Evolutionary conservation across 2,888 invertebrate species (phyloP).

Genomic region (Phortica okadai): DNA sequence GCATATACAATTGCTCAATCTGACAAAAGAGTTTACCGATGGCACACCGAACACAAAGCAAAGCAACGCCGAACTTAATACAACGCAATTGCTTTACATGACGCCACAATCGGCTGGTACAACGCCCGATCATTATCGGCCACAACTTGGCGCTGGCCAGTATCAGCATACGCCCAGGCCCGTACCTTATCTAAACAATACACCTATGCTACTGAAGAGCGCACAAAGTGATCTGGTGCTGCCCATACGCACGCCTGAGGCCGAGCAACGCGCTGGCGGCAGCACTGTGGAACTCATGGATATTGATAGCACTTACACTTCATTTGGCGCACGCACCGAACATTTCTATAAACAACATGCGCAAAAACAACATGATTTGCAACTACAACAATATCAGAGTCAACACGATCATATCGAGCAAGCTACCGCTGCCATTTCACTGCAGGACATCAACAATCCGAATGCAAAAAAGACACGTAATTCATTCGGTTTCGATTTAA

Average conservation of each 20-base stretch:
- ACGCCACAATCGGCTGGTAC: slow-evolving; percentile 62
- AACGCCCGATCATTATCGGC: slow-evolving; percentile 57
- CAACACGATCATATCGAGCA: not conserved
- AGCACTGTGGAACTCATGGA: slow-evolving; percentile 59
- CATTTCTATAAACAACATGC: slow-evolving; percentile 43
- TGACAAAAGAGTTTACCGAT: slow-evolving; percentile 68
- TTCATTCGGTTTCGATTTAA: slow-evolving; percentile 75
- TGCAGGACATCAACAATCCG: slow-evolving; percentile 60
- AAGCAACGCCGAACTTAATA: slow-evolving; percentile 46
- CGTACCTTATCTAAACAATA: slow-evolving; percentile 51
- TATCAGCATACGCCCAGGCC: slow-evolving; percentile 56
- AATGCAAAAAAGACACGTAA: slow-evolving; percentile 64
- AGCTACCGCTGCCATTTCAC: slow-evolving; percentile 43
- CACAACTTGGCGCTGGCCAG: slow-evolving; percentile 34
- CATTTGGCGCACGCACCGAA: slow-evolving; percentile 43
- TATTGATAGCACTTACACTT: slow-evolving; percentile 54
- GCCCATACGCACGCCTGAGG: slow-evolving; percentile 70
- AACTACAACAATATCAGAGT: slow-evolving; percentile 36
- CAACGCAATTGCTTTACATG: slow-evolving; percentile 68
- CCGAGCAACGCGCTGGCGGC: slow-evolving; percentile 36
- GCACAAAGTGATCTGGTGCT: slow-evolving; percentile 68
- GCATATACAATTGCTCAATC: slow-evolving; percentile 68
- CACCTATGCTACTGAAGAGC: slow-evolving; percentile 59
- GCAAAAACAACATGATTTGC: slow-evolving; percentile 24
- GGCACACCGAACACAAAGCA: slow-evolving; percentile 49